Conservation (phyloP, 2,113 vertebrate species). For the Diadophis punctatus region DNA sequence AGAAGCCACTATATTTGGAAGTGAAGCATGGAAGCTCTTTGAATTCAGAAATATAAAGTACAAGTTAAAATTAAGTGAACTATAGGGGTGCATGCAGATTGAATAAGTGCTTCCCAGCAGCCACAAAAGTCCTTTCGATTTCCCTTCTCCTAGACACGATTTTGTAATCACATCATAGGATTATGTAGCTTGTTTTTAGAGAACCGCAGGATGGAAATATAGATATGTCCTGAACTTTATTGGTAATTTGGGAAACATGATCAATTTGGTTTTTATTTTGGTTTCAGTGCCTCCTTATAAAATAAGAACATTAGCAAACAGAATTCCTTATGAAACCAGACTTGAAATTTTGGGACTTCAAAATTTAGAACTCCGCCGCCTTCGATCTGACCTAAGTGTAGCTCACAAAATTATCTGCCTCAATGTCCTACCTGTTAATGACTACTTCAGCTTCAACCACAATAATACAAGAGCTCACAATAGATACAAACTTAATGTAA, state of each 20-base stretch:
- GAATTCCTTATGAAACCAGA: too few relatives aligned
- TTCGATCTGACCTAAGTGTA: too few relatives aligned
- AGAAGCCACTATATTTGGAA: neutral
- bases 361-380: too few relatives aligned
- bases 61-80: neutral
- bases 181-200: neutral
- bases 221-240: neutral
- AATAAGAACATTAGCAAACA: neutral
- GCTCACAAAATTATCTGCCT: too few relatives aligned
- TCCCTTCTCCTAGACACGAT: neutral
- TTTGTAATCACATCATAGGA: neutral
- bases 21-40: neutral
- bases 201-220: neutral
- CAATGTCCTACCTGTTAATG: too few relatives aligned
- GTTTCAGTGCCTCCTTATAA: neutral
- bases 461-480: too few relatives aligned
- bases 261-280: neutral
- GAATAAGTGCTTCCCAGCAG: neutral
- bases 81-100: neutral
- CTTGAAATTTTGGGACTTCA: too few relatives aligned
- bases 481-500: too few relatives aligned
- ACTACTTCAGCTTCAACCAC: too few relatives aligned
- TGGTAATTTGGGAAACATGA: neutral
- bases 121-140: neutral
- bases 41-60: neutral